Base-by-base conservation (phyloP, 2,797 vertebrate genomes). In the Enteromius treurensis region DNA sequence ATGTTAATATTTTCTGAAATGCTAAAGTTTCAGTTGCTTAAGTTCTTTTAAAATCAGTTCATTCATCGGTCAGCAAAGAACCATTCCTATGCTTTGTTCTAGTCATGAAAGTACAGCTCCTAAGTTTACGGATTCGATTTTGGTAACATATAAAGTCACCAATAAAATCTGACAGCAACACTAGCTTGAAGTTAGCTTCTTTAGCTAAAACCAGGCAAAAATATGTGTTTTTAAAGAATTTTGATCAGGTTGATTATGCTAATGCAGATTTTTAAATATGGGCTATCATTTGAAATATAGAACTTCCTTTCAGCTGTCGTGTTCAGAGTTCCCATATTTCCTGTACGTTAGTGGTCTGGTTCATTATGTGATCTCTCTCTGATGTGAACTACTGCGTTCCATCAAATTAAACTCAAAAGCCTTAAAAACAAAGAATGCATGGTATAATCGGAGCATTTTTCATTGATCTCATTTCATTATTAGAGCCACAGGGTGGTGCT, bases 401-500 rank as follows among this genome's bases (percentile, higher is more conserved):
- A 17, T 55, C 6, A 40, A 23, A 58, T 5, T 11, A 74, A 74
- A 51, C 15, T 40, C 19, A 21, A 37, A 15, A 34, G 60, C 34
- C 10, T 70, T 21, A 32, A 60, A 58, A 69, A 9, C 37, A 67
- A 68, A 40, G 17, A 5, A 75, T 10, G 40, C 14, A 11, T 67
- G 19, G 17, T 37, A 80, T n/a, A 45, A 65, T 49, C 1, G 23
- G 26, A 74, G 13, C 19, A 13, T 26, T 19, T 40, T 37, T 32
- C 11, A 51, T 58, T 37, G 19, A 68, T 58, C 4, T 42, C 9
- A 51, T 76, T 75, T 37, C 47, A 58, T 51, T 29, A 17, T 21
- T 26, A 37, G 23, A 51, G 47, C 86, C 88, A 87, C 84, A 77
- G 6, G 83, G 83, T 79, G 86, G 83, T 80, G 79, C 87, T 82